These are phyloP conservation scores for Trichogramma pretiosum DNA, from an alignment of 1,140 invertebrate species.

Conservation along the genomic window DNA sequence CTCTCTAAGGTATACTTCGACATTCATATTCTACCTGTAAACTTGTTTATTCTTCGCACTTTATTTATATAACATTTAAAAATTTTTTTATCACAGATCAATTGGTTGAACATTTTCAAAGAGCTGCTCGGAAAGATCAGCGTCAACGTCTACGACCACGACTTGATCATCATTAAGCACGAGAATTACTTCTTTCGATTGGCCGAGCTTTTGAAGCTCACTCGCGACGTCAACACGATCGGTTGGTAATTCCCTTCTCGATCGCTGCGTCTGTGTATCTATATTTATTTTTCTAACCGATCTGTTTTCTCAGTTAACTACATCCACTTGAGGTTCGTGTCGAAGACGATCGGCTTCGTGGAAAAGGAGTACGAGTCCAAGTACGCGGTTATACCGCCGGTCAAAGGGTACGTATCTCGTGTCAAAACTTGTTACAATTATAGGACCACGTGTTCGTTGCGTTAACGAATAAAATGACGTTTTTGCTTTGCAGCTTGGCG, in stretches of 20 bases:
- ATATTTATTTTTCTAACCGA: neutral
- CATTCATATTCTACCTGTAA: too few species aligned
- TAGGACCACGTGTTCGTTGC: too few species aligned
- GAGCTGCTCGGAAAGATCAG: neutral
- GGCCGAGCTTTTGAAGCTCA: neutral
- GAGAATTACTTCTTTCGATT: conserved; percentile 3
- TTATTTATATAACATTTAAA: too few species aligned
- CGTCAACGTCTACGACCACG: neutral
- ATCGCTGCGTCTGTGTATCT: too few species aligned
- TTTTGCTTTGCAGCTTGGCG: neutral
- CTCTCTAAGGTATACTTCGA: too few species aligned
- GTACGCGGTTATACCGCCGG: conserved; percentile 8
- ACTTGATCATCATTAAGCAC: neutral
- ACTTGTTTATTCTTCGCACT: too few species aligned
- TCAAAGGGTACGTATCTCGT: conserved; percentile 7
- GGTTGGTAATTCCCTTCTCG: neutral
- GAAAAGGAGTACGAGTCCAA: conserved; percentile 1
- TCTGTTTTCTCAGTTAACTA: conserved; percentile 9
- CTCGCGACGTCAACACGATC: neutral
- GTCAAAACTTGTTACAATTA: too few species aligned
- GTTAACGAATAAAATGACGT: too few species aligned
- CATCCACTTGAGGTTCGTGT: conserved; percentile 10
- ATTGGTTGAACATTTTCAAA: neutral
- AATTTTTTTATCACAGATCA: conserved; percentile 6
- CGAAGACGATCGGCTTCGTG: conserved; percentile 12